Evolutionary conservation across 2,888 invertebrate species (phyloP).

Genomic region (Ennomos erosarius): DNA sequence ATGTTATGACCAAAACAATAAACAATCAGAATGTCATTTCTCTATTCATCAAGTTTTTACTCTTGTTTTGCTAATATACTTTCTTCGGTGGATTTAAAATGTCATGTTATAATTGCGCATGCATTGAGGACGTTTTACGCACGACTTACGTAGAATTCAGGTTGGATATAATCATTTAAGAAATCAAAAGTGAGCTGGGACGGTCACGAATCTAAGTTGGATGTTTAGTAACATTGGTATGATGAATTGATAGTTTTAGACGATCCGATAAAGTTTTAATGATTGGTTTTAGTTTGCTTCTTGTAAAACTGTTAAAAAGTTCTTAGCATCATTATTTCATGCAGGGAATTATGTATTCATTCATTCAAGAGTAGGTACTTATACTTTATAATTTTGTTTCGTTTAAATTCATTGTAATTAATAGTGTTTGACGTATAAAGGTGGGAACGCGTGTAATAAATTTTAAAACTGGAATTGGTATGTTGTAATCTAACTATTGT

Average conservation of each 20-base stretch:
- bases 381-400: too few relatives aligned
- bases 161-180: conserved; percentile 26
- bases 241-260: conserved; percentile 14
- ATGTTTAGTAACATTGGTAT: conserved; percentile 25
- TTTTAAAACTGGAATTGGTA: too few relatives aligned
- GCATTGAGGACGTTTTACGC: conserved; percentile 41
- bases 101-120: conserved; percentile 23
- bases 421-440: too few relatives aligned
- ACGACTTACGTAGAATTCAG: conserved; percentile 40
- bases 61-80: conserved; percentile 27
- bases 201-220: conserved; percentile 20
- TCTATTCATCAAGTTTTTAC: conserved; percentile 20
- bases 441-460: too few relatives aligned
- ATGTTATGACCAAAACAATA: conserved; percentile 14
- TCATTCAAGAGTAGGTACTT: too few relatives aligned
- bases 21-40: conserved; percentile 21
- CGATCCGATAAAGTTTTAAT: conserved; percentile 1
- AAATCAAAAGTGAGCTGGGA: conserved; percentile 23
- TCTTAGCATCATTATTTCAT: too few relatives aligned
- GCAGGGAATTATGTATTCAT: too few relatives aligned
- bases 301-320: too few relatives aligned
- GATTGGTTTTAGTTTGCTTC: conserved; percentile 1
- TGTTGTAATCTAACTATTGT: too few relatives aligned
- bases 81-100: conserved; percentile 29
- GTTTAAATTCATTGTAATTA: too few relatives aligned